These are phyloP conservation scores for Drosophila lacertosa DNA, from an alignment of 1,140 invertebrate genomes.

Conservation along the genomic window DNA sequence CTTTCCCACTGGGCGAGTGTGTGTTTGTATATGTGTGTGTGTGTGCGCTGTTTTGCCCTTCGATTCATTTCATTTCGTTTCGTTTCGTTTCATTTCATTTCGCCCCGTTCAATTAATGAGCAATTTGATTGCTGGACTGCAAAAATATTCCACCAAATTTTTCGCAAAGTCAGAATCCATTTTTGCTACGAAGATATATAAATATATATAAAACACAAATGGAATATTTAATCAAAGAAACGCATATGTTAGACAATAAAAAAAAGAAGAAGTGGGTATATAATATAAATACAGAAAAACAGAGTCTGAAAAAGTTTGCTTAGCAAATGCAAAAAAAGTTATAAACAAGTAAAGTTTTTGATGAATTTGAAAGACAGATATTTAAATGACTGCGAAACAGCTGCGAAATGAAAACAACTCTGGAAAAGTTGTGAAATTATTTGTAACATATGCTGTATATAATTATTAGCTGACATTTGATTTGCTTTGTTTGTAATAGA, in stretches of 20 bases:
- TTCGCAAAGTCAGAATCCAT: neutral
- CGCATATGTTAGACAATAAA: slow-evolving; percentile 30
- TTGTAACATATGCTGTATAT: slow-evolving; percentile 9
- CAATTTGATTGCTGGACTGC: slow-evolving; percentile 58
- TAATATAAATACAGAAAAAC: slow-evolving; percentile 6
- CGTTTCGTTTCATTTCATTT: slow-evolving; percentile 20
- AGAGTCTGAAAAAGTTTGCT: slow-evolving; percentile 17
- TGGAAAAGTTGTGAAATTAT: neutral
- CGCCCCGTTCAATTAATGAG: slow-evolving; percentile 62
- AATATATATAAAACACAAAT: neutral
- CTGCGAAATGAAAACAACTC: slow-evolving; percentile 27
- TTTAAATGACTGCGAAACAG: slow-evolving; percentile 28
- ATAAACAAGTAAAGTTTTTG: no score
- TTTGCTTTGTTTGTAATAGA: neutral
- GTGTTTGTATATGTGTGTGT: slow-evolving; percentile 30
- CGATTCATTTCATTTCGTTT: slow-evolving; percentile 22
- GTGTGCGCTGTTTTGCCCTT: slow-evolving; percentile 30
- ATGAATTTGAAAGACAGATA: slow-evolving; percentile 30
- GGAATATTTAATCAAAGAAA: slow-evolving; percentile 10
- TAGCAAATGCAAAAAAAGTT: no score
- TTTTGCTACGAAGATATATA: neutral
- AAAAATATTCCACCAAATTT: slow-evolving; percentile 37
- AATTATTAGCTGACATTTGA: no score
- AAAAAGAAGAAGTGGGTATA: slow-evolving; percentile 15
- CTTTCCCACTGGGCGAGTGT: no score